Evolutionary conservation across 2,113 vertebrate species (phyloP).

Genomic region (Macaca nemestrina): DNA sequence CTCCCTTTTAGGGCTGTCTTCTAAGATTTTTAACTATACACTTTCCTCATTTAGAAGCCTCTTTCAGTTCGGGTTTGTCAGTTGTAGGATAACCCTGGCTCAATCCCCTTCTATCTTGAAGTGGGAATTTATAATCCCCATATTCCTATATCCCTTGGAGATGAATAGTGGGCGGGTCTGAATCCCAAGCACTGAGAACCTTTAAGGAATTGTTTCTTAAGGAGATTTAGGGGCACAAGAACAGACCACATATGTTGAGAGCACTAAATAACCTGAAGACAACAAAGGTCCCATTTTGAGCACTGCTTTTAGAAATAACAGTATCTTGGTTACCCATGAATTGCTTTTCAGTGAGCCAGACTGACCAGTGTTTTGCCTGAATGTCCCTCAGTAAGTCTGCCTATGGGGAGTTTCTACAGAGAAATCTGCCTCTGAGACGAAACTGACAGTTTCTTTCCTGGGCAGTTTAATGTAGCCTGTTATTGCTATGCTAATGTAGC

Average conservation of each 20-base stretch:
- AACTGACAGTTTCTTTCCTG: conserved; percentile 40
- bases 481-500: conserved; percentile 58
- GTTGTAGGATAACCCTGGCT: background rate
- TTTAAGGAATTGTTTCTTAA: conserved; percentile 12
- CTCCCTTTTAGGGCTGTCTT: background rate
- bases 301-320: conserved; percentile 48
- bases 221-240: conserved; percentile 40
- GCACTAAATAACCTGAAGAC: conserved; percentile 31
- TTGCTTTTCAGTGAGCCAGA: conserved; percentile 56
- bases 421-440: conserved; percentile 44
- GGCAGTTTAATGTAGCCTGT: conserved; percentile 18
- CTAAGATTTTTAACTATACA: background rate
- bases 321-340: conserved; percentile 18
- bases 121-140: background rate
- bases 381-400: background rate
- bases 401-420: background rate
- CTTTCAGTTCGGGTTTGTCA: background rate
- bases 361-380: conserved; percentile 2
- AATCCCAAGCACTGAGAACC: background rate
- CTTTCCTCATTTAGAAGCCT: background rate
- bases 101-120: background rate
- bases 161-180: background rate
- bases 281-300: conserved; percentile 44
- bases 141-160: background rate
- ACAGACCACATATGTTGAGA: conserved; percentile 41